These are phyloP conservation scores for Siderastrea radians DNA, from an alignment of 92 coral and sea anemone genomes.

Conservation along the genomic window DNA sequence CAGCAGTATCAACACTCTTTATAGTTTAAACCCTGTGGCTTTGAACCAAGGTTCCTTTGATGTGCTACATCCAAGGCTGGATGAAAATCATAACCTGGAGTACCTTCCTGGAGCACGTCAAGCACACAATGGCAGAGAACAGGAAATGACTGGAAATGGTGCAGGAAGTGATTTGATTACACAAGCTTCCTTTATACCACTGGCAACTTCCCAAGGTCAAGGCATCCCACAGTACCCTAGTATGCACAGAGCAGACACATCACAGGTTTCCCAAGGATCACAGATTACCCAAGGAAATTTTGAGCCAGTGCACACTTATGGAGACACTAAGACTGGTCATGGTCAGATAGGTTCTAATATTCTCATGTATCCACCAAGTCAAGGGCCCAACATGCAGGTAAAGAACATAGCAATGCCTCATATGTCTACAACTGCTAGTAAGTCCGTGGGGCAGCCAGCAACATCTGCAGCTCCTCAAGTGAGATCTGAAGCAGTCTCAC, in stretches of 20 bases:
- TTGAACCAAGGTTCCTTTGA: conserved; percentile 30
- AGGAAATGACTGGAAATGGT: neutral
- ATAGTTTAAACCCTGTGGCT: conserved; percentile 75
- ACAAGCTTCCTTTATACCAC: conserved; percentile 38
- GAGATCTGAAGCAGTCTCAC: neutral
- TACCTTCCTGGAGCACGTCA: conserved; percentile 61
- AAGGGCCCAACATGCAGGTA: neutral
- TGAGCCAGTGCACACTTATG: neutral
- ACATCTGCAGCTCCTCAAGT: neutral
- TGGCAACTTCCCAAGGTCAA: conserved; percentile 28
- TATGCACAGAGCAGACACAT: neutral
- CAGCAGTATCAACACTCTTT: conserved; percentile 76
- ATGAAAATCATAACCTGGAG: conserved; percentile 16
- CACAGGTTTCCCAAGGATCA: neutral
- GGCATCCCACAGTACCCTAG: neutral
- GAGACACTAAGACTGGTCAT: conserved; percentile 10
- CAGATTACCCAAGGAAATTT: neutral
- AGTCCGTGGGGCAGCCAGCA: neutral
- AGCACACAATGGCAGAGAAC: neutral
- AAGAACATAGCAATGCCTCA: neutral
- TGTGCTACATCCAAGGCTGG: neutral
- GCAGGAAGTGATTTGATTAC: neutral
- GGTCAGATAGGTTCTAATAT: conserved; percentile 29
- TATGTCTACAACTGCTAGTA: neutral
- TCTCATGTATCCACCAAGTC: conserved; percentile 49